A percentile compares a stretch with the other conserved stretches of the same genome.
These are phyloP conservation scores for Uropetala carovei DNA, from an alignment of 2,888 invertebrate species.

Conservation along the genomic window DNA sequence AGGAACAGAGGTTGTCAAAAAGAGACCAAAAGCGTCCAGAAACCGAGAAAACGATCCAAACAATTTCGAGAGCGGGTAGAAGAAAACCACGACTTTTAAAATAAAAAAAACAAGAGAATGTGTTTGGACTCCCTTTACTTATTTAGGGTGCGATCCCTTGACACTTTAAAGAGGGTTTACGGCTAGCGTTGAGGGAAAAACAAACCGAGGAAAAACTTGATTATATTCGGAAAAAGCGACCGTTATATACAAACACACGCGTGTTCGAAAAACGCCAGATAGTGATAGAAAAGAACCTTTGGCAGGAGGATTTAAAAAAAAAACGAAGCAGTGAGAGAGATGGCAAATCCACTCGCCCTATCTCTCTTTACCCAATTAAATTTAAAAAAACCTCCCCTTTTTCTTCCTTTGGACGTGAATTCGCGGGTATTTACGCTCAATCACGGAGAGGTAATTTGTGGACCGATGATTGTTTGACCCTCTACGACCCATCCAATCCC, in stretches of 20 bases:
- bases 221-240: neutral
- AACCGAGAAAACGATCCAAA: conserved; percentile 10
- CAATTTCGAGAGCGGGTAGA: neutral
- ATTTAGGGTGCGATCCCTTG: neutral
- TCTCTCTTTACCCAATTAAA: neutral
- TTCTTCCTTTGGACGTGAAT: neutral
- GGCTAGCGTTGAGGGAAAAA: neutral
- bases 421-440: neutral
- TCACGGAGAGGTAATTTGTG: conserved; percentile 38
- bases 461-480: conserved; percentile 52
- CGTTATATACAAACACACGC: neutral
- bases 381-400: neutral
- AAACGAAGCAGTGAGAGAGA: neutral
- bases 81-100: neutral
- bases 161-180: conserved; percentile 1
- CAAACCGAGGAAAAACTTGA: neutral
- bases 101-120: conserved; percentile 25
- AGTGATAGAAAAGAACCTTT: neutral
- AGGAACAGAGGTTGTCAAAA: conserved; percentile 33
- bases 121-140: neutral
- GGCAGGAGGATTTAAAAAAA: neutral
- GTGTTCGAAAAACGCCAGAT: neutral
- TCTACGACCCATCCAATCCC: neutral
- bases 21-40: neutral
- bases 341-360: neutral